Conservation (phyloP, 64 coral and sea anemone species). For the Pocillopora verrucosa region DNA sequence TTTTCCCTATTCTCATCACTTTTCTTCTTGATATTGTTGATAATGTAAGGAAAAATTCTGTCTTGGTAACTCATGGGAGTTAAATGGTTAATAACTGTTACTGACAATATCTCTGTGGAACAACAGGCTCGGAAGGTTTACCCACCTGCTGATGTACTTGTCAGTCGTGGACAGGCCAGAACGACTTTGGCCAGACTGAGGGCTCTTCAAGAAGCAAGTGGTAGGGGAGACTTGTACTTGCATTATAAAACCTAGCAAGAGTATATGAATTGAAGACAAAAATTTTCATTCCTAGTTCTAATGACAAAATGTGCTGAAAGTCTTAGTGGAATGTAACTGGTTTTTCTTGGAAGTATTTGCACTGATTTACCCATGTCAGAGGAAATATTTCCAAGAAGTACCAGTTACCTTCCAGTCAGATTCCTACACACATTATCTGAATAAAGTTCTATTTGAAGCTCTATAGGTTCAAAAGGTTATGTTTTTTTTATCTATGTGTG, state of each 20-base stretch:
- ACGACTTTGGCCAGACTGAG: slow-evolving; percentile 77
- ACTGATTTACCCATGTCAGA: no score
- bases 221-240: slow-evolving; percentile 12
- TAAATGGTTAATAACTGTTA: neutral
- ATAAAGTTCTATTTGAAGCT: no score
- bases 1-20: no score
- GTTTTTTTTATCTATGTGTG: no score
- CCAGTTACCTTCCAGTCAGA: no score
- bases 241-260: neutral
- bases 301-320: neutral
- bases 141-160: slow-evolving; percentile 67
- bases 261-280: neutral
- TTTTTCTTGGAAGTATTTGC: no score
- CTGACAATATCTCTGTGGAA: neutral
- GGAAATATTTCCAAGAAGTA: no score
- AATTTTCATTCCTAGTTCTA: neutral
- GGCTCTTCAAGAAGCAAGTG: slow-evolving; percentile 92
- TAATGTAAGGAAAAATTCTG: neutral
- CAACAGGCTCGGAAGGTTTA: slow-evolving; percentile 36
- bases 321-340: no score
- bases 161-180: slow-evolving; percentile 74
- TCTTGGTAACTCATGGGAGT: no score
- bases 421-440: no score
- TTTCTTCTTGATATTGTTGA: neutral
- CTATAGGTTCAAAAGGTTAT: no score